A percentile compares a stretch with the other conserved stretches of the same genome.
Conservation (phyloP, 1,140 invertebrate genomes). For the Dolichoris vasculosae region DNA sequence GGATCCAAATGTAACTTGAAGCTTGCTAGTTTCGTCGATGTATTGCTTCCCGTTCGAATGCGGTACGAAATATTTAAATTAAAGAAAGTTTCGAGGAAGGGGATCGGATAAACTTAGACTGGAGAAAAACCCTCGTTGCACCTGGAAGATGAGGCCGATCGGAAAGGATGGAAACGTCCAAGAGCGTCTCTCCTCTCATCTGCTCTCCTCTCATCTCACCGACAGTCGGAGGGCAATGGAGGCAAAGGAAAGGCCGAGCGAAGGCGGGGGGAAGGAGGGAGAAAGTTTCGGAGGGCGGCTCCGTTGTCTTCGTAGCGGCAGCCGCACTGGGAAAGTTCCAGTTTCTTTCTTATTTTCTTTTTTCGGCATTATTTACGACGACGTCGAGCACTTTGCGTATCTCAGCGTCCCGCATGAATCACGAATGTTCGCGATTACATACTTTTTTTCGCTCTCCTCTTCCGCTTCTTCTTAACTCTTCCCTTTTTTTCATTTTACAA, state of each 20-base stretch:
- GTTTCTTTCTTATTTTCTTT: slow-evolving; percentile 21
- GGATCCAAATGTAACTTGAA: too few species aligned
- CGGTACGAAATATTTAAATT: too few species aligned
- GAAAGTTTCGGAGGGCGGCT: not conserved
- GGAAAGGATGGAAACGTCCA: too few species aligned
- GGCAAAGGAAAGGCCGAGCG: not conserved
- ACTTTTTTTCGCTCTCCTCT: slow-evolving; percentile 2
- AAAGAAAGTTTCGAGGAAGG: too few species aligned
- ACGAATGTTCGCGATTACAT: slow-evolving; percentile 25
- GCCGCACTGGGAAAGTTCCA: not conserved
- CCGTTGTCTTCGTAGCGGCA: not conserved
- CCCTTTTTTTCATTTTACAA: not conserved
- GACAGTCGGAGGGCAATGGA: too few species aligned
- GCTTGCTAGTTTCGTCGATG: too few species aligned
- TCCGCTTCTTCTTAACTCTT: not conserved
- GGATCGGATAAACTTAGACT: too few species aligned
- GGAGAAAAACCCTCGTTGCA: too few species aligned
- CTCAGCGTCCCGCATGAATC: slow-evolving; percentile 40
- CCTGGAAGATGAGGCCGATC: too few species aligned
- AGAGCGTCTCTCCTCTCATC: too few species aligned
- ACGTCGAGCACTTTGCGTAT: slow-evolving; percentile 34
- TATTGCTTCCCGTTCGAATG: too few species aligned
- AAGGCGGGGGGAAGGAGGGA: not conserved
- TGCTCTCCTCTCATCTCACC: too few species aligned
- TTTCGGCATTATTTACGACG: slow-evolving; percentile 35